Percentiles rank a stretch among this genome's conserved stretches.
phyloP scores from a whole-genome alignment of 2,113 vertebrate species.

The Butorides virescens region DNA sequence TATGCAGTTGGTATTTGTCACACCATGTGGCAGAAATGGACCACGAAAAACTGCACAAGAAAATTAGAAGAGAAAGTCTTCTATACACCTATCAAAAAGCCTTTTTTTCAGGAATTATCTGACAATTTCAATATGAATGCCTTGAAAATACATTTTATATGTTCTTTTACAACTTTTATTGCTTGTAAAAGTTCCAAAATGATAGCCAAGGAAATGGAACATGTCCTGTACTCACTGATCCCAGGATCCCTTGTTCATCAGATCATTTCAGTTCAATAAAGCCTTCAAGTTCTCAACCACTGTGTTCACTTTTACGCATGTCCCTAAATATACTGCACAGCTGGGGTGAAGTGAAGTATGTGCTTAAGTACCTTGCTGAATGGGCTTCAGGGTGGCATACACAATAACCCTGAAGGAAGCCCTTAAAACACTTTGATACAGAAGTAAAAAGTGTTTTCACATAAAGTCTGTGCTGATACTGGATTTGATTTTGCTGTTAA shows the following conservation, averaged over 20 bases:
- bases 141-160: neutral
- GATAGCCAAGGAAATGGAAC: neutral
- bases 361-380: neutral
- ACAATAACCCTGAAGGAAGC: neutral
- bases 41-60: neutral
- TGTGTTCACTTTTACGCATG: neutral
- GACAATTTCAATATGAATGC: neutral
- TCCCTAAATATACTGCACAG: neutral
- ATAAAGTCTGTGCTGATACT: neutral
- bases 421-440: neutral
- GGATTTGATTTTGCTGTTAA: neutral
- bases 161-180: neutral
- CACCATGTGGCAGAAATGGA: neutral
- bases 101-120: neutral
- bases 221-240: neutral
- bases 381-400: neutral
- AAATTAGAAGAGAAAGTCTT: neutral
- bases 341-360: neutral
- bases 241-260: neutral
- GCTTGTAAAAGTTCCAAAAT: neutral
- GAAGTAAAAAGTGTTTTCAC: neutral
- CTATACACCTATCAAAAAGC: neutral
- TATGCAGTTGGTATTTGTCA: constrained; percentile 4
- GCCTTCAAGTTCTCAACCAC: neutral
- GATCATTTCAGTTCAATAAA: neutral